A percentile compares a stretch with the other conserved stretches of the same genome.
These are phyloP conservation scores for Scolopax mira DNA, from an alignment of 2,113 vertebrate species.

Conservation along the genomic window DNA sequence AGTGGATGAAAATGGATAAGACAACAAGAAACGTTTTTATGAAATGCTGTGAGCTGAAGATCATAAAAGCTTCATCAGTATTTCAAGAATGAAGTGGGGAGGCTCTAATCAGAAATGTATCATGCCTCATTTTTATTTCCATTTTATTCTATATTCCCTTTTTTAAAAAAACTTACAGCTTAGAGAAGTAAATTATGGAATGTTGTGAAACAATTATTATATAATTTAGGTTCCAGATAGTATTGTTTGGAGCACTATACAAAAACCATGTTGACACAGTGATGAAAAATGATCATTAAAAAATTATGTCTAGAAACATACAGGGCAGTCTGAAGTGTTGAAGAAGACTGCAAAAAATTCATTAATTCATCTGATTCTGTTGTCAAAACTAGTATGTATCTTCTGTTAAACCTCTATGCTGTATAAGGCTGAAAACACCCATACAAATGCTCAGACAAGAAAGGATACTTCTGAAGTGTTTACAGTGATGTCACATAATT, in stretches of 20 bases:
- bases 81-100: neutral
- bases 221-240: neutral
- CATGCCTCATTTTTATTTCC: neutral
- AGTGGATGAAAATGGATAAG: neutral
- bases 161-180: neutral
- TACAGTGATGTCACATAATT: neutral
- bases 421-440: neutral
- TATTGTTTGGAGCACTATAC: neutral
- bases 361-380: neutral
- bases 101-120: neutral
- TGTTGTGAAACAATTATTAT: neutral
- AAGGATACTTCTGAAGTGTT: neutral
- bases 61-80: neutral
- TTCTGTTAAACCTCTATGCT: neutral
- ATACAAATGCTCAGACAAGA: neutral
- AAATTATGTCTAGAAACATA: neutral
- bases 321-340: neutral
- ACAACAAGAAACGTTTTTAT: neutral
- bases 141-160: neutral
- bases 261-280: neutral
- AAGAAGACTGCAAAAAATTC: neutral
- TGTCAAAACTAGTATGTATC: neutral
- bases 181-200: neutral
- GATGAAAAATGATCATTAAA: neutral
- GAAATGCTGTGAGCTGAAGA: neutral